Evolutionary conservation across 2,888 invertebrate genomes (phyloP), one percentile per base, ranked within the genome.

Genomic region (Liposcelis brunnea): DNA sequence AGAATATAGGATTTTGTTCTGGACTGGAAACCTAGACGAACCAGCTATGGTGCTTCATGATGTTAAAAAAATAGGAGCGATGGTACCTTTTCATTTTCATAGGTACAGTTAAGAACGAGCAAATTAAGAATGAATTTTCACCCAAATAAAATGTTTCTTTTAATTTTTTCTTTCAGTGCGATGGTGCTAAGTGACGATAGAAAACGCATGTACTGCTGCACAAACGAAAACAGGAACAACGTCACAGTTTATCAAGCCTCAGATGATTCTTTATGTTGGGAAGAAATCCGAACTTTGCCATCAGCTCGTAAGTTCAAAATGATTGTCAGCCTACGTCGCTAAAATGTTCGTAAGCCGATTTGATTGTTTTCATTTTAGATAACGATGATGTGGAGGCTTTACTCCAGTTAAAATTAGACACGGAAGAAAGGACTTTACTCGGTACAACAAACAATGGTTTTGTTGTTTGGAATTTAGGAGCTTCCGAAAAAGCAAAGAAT

Each of bases 401-500:
- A 59, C 65, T 89, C 37, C 89, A 89, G 59, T 62, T 94, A 45
- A 85, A 85, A 57, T 63, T 93, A 35, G 85, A 87, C 50, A 78
- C 77, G 54, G 75, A 84, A 44, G 87, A 90, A 59, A 72, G 75
- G 31, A 78, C 79, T 66, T 65, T 94, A 2, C 67, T 89, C 42
- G 91, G 86, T 63, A 84, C 85, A 1, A 79, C 84, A 2, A 81
- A 81, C 5, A 84, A 85, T 56, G 85, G 86, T 47, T 86, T 86
- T 54, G 72, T 82, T 1, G 74, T 86, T 5, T 87, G 86, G 86
- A 77, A 83, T 55, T 72, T 85, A 36, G 71, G 74, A 15, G 2
- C 37, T 19, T 12, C 18, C 12, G 12, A n/a, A n/a, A 16, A 12
- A 26, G 21, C 14, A 12, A 19, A 19, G 6, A 21, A 11, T 7